phyloP scores from a whole-genome alignment of 1,140 invertebrate genomes.

The Melanaphis sacchari region DNA sequence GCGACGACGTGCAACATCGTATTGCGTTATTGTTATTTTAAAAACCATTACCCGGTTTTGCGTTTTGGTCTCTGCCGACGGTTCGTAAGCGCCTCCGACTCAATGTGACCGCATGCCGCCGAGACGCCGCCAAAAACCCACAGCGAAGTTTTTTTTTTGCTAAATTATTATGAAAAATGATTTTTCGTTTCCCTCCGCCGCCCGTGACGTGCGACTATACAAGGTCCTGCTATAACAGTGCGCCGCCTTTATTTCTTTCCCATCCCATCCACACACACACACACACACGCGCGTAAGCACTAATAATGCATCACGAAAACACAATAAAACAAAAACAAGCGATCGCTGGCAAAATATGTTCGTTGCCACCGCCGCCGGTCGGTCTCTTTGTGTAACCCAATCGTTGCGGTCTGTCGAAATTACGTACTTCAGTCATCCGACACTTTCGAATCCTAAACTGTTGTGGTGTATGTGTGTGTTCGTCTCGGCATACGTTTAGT shows the following conservation, averaged over 20 bases:
- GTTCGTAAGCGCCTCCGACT: constrained; percentile 26
- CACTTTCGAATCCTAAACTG: constrained; percentile 13
- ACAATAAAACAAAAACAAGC: constrained; percentile 35
- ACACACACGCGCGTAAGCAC: background rate
- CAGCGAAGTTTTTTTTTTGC: constrained; percentile 10
- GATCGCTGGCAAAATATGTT: constrained; percentile 9
- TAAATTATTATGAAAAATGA: constrained; percentile 51
- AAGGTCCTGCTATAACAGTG: background rate
- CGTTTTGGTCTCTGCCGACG: background rate
- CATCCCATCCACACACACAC: background rate
- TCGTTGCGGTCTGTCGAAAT: constrained; percentile 55
- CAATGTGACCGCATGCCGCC: constrained; percentile 3
- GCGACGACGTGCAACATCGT: background rate
- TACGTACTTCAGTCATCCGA: constrained; percentile 43
- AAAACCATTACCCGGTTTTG: constrained; percentile 20
- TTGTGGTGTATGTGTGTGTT: constrained; percentile 7
- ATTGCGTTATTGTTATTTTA: constrained; percentile 13
- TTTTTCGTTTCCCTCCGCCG: constrained; percentile 22
- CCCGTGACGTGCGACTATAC: background rate
- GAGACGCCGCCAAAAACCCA: constrained; percentile 34
- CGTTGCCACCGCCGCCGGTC: background rate
- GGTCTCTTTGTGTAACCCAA: constrained; percentile 54
- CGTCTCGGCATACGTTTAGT: constrained; percentile 7
- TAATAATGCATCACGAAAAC: background rate
- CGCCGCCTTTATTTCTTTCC: constrained; percentile 25